A percentile compares a stretch with the other conserved stretches of the same genome.
Conservation (phyloP, 2,888 invertebrate genomes). For the Cenopis cana region DNA sequence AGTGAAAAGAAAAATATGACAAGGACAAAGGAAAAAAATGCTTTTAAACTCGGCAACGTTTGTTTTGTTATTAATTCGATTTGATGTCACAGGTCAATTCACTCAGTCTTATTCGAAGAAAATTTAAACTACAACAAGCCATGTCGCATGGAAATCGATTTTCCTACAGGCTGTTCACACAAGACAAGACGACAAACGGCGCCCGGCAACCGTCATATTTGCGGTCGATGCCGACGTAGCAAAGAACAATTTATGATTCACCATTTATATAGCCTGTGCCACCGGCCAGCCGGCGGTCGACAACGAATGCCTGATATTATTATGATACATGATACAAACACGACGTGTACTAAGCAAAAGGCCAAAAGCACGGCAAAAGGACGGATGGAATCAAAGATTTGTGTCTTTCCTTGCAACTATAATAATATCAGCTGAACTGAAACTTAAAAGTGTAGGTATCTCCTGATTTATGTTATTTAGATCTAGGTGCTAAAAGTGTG, state of each 20-base stretch:
- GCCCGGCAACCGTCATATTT: conserved; percentile 57
- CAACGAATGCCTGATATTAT: conserved; percentile 60
- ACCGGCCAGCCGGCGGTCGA: conserved; percentile 48
- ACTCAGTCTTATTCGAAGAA: background rate
- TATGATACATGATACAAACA: conserved; percentile 54
- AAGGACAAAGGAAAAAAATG: too few species aligned
- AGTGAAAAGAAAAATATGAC: too few species aligned
- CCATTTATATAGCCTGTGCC: conserved; percentile 54
- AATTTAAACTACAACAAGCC: background rate
- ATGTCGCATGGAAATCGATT: background rate
- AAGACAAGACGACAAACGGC: conserved; percentile 49
- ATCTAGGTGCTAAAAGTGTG: too few species aligned
- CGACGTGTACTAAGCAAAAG: conserved; percentile 47
- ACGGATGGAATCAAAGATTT: conserved; percentile 28
- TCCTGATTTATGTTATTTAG: too few species aligned
- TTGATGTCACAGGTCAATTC: background rate
- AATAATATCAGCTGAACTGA: background rate
- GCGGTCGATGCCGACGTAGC: conserved; percentile 60
- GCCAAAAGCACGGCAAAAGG: conserved; percentile 47
- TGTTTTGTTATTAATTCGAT: background rate
- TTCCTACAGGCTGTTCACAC: conserved; percentile 29
- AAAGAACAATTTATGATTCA: conserved; percentile 68
- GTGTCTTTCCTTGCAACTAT: background rate
- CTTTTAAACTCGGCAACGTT: background rate
- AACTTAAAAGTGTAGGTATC: too few species aligned